Conservation (phyloP, 1,140 invertebrate genomes). For the Ceratina australensis region DNA sequence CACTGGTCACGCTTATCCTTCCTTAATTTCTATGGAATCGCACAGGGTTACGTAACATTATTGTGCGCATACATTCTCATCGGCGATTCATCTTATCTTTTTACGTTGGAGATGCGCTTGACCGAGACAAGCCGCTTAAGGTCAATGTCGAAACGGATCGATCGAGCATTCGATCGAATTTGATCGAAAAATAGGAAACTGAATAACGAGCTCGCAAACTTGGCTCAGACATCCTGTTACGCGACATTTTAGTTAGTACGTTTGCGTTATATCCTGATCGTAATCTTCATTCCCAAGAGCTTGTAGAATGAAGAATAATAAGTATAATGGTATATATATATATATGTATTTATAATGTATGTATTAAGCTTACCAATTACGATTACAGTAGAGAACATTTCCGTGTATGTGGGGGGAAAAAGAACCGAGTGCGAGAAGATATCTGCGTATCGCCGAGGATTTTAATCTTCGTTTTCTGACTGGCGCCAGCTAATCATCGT, state of each 20-base stretch:
- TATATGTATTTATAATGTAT: too few relatives aligned
- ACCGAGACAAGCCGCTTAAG: background rate
- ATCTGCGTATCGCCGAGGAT: background rate
- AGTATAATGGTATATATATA: too few relatives aligned
- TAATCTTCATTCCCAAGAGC: background rate
- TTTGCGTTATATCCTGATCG: background rate
- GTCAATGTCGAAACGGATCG: conserved; percentile 43
- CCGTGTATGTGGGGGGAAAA: conserved; percentile 3
- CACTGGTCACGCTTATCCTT: conserved; percentile 36
- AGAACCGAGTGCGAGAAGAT: conserved; percentile 4
- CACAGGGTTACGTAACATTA: conserved; percentile 18
- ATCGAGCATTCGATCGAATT: conserved; percentile 17
- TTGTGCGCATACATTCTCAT: background rate
- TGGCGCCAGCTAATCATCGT: conserved; percentile 45
- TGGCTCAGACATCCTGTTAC: background rate
- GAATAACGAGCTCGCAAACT: background rate
- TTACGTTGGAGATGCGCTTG: background rate
- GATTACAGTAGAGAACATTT: conserved; percentile 33
- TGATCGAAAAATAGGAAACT: background rate
- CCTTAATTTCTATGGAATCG: conserved; percentile 39
- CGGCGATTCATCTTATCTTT: background rate
- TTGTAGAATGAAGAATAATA: background rate
- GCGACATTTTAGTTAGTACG: background rate
- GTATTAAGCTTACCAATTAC: background rate
- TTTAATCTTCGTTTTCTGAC: conserved; percentile 37